Evolutionary conservation across 2,888 invertebrate species (phyloP), one percentile per base, ranked within the genome.

Genomic region (Mesorhabditis sp.): DNA sequence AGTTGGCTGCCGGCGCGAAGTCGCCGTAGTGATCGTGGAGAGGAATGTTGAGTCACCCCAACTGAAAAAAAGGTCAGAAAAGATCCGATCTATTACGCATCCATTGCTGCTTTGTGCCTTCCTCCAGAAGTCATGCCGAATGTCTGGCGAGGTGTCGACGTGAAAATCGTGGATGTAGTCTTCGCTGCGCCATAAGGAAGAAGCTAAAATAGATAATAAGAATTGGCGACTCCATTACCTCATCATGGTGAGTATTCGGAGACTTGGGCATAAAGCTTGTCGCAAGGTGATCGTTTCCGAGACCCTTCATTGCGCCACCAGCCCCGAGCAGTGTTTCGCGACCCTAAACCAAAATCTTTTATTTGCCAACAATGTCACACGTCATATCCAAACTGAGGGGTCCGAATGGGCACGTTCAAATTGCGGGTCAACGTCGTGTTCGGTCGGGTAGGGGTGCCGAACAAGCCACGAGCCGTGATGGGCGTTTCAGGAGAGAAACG

Each of bases 41-140:
- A 50, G n/a, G n/a, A 50, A 50, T 50, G 58, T 50, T n/a, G 58
- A 13, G n/a, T 50, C 58, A 50, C 58, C 58, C 58, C 58, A 50
- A 50, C 58, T 50, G 13, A 50, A 50, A 50, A 10, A 50, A 50
- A 10, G n/a, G n/a, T 50, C 58, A 50, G 58, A 50, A 50, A 50
- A 10, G n/a, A 50, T 50, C 10, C 10, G 10, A 50, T n/a, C 7
- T 13, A 1, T 2, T 50, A 50, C 58, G 58, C 58, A 50, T 50
- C 58, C 7, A 50, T 50, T 13, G n/a, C n/a, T 50, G 58, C 58
- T n/a, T n/a, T 10, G 7, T 50, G 58, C n/a, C n/a, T 50, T 50
- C n/a, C 10, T 13, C 58, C 58, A 13, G 7, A 10, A 13, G 58
- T n/a, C 7, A 50, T 50, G 10, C 10, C n/a, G 10, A 50, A 50